Evolutionary conservation across 2,113 vertebrate species (phyloP).

Genomic region (Pionites leucogaster): DNA sequence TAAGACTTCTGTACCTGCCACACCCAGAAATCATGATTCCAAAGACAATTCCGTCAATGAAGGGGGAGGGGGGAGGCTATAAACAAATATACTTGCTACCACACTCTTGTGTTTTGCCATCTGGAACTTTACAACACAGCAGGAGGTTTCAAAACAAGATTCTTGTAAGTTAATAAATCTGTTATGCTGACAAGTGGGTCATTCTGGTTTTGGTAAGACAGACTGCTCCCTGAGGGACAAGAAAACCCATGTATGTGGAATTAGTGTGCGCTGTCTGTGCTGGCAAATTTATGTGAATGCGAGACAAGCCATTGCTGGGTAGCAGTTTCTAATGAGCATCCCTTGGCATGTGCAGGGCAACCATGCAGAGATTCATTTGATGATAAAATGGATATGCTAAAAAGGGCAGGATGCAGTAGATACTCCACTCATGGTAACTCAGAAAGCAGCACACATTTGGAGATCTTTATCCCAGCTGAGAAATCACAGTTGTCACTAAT

Average conservation of each 20-base stretch:
- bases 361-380: neutral
- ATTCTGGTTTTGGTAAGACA: neutral
- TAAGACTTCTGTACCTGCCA: neutral
- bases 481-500: neutral
- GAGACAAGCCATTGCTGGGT: neutral
- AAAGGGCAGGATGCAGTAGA: neutral
- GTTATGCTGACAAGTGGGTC: constrained; percentile 11
- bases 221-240: neutral
- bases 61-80: neutral
- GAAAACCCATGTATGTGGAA: neutral
- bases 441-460: neutral
- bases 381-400: neutral
- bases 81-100: neutral
- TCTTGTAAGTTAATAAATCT: constrained; percentile 22
- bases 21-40: neutral
- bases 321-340: neutral
- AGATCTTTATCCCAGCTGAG: neutral
- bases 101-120: neutral
- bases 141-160: constrained; percentile 28
- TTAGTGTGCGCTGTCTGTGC: neutral
- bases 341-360: neutral
- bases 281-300: neutral
- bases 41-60: neutral
- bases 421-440: neutral
- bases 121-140: constrained; percentile 23